phyloP scores from a whole-genome alignment of 2,113 vertebrate species.

The Tautogolabrus adspersus region DNA sequence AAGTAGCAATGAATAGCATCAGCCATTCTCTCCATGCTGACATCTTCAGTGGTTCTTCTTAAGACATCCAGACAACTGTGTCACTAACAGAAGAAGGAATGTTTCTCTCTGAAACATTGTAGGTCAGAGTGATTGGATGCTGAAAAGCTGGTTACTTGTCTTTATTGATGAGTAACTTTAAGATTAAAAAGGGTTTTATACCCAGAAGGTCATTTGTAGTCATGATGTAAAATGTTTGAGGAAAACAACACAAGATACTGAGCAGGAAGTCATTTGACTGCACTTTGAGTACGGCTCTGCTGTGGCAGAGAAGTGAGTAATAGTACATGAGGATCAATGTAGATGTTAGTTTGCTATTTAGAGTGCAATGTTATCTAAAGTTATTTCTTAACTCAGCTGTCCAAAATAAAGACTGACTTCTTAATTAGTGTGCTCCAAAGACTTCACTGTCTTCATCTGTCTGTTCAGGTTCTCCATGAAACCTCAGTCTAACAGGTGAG shows the following conservation, averaged over 20 bases:
- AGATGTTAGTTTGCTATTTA: neutral
- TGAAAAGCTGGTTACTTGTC: neutral
- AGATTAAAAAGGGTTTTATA: slow-evolving; percentile 14
- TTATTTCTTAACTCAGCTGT: neutral
- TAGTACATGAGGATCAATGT: neutral
- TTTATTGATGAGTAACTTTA: neutral
- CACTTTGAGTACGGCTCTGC: slow-evolving; percentile 23
- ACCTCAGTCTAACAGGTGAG: neutral
- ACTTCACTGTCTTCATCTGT: neutral
- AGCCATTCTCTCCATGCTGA: slow-evolving; percentile 25
- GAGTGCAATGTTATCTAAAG: neutral
- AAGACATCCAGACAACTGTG: slow-evolving; percentile 16
- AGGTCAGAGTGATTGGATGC: neutral
- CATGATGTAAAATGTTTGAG: neutral
- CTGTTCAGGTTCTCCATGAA: neutral
- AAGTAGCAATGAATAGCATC: slow-evolving; percentile 20
- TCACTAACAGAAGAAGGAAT: slow-evolving; percentile 8
- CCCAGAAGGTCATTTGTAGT: neutral
- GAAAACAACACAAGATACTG: slow-evolving; percentile 20
- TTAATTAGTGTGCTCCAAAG: neutral
- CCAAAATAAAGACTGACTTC: neutral
- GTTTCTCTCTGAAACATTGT: neutral
- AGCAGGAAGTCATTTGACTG: neutral
- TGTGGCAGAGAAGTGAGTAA: neutral
- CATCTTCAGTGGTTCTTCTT: slow-evolving; percentile 40